Evolutionary conservation across 2,888 invertebrate genomes (phyloP).

Genomic region (Geotrupes spiniger): DNA sequence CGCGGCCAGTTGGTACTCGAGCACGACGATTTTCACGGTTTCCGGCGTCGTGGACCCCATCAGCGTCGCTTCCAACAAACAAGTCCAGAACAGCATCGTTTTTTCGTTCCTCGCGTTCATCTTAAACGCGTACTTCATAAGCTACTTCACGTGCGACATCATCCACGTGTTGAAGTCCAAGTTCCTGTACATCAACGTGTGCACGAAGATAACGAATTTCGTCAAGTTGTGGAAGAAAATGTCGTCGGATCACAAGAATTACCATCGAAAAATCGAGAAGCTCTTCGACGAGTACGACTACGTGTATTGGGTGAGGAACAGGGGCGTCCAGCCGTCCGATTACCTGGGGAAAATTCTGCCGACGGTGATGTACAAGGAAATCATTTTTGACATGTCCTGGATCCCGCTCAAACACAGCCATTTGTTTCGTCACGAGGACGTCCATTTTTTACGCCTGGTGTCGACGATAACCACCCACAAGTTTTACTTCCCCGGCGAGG

Average conservation of each 20-base stretch:
- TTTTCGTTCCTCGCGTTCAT: slow-evolving; percentile 9
- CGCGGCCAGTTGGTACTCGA: slow-evolving; percentile 6
- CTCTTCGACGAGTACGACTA: slow-evolving; percentile 10
- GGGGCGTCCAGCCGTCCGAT: slow-evolving; percentile 4
- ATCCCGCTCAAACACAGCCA: slow-evolving; percentile 30
- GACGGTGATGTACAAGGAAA: slow-evolving; percentile 21
- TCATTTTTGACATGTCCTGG: slow-evolving; percentile 29
- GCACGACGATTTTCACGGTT: slow-evolving; percentile 5
- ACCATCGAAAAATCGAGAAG: slow-evolving; percentile 12
- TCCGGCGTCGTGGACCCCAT: slow-evolving; percentile 6
- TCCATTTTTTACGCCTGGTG: slow-evolving; percentile 26
- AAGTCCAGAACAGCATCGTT: slow-evolving; percentile 2
- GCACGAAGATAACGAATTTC: slow-evolving; percentile 8
- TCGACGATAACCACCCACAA: slow-evolving; percentile 24
- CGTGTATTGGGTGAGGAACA: slow-evolving; percentile 9
- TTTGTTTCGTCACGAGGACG: slow-evolving; percentile 27
- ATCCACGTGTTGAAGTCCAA: slow-evolving; percentile 13
- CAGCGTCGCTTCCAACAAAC: not conserved
- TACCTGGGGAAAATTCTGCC: slow-evolving; percentile 23
- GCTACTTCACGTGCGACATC: slow-evolving; percentile 15
- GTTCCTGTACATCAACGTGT: slow-evolving; percentile 11
- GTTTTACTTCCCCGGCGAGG: slow-evolving; percentile 29
- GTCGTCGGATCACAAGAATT: slow-evolving; percentile 10
- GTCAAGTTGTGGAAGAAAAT: slow-evolving; percentile 13
- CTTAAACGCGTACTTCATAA: slow-evolving; percentile 5